Evolutionary conservation across 2,797 vertebrate genomes (phyloP).

Genomic region (Mormyrops attenuatus): DNA sequence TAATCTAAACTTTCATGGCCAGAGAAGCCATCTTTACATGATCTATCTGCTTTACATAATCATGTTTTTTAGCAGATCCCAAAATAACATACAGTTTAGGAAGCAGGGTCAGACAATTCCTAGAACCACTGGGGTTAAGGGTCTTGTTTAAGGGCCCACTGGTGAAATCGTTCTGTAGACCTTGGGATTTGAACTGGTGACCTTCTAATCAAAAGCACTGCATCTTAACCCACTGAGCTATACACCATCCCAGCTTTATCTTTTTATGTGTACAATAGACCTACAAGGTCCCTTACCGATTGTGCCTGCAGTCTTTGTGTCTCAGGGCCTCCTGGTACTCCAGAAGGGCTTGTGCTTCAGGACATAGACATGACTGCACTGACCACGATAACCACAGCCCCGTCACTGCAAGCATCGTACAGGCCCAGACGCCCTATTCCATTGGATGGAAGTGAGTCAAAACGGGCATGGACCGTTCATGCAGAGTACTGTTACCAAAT

Average conservation of each 20-base stretch:
- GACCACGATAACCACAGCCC: slow-evolving; percentile 79
- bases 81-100: neutral
- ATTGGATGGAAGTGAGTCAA: slow-evolving; percentile 78
- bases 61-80: neutral
- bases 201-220: neutral
- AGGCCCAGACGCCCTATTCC: slow-evolving; percentile 75
- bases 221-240: neutral
- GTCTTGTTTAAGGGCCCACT: neutral
- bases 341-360: slow-evolving; percentile 68
- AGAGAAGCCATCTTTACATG: slow-evolving; percentile 26
- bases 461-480: slow-evolving; percentile 59
- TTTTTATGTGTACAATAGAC: slow-evolving; percentile 25
- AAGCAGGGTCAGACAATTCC: neutral
- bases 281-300: slow-evolving; percentile 19
- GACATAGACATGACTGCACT: slow-evolving; percentile 68
- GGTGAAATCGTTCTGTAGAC: neutral
- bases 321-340: slow-evolving; percentile 75
- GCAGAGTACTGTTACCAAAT: neutral
- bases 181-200: neutral
- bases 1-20: slow-evolving; percentile 31
- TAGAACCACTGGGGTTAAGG: neutral
- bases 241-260: neutral
- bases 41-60: neutral
- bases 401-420: slow-evolving; percentile 70
- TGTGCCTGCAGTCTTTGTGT: slow-evolving; percentile 15